phyloP scores from a whole-genome alignment of 2,797 vertebrate species.

The Myotis pilosus region DNA sequence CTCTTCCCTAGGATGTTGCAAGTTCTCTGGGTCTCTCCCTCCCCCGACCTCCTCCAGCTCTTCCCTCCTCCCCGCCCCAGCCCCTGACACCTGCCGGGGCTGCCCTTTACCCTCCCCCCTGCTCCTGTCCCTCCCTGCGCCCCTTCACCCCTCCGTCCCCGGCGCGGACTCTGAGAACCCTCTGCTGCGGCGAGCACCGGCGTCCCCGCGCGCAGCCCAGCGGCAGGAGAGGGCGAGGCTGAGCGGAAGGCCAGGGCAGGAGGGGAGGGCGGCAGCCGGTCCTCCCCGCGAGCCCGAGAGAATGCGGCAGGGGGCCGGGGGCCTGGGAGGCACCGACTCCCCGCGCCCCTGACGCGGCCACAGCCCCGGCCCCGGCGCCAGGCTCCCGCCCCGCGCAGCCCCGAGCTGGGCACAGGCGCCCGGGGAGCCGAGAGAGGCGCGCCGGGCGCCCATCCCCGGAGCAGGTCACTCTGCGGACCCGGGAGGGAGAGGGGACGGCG shows the following conservation, averaged over 20 bases:
- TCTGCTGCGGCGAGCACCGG: slow-evolving; percentile 66
- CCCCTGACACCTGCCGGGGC: accelerated
- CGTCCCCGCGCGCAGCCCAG: slow-evolving; percentile 66
- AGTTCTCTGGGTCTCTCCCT: neutral
- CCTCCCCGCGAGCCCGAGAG: slow-evolving; percentile 47
- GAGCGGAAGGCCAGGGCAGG: neutral
- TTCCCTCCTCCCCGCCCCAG: neutral
- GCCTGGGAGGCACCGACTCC: slow-evolving; percentile 35
- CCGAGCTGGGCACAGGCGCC: neutral
- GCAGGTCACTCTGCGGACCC: neutral
- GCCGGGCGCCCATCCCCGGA: neutral
- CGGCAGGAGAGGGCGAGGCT: slow-evolving; percentile 57
- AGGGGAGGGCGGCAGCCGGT: slow-evolving; percentile 23
- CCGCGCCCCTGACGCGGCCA: slow-evolving; percentile 24
- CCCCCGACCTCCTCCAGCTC: neutral
- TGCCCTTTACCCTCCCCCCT: neutral
- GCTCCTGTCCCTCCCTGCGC: neutral
- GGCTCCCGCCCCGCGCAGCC: neutral
- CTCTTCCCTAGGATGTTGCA: neutral
- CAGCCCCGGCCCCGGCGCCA: neutral
- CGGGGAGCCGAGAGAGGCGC: neutral
- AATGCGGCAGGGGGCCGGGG: slow-evolving; percentile 66
- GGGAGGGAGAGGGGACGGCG: neutral
- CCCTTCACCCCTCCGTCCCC: neutral
- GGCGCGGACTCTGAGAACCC: slow-evolving; percentile 31